phyloP scores from a whole-genome alignment of 1,140 invertebrate species.

The Atta cephalotes region DNA sequence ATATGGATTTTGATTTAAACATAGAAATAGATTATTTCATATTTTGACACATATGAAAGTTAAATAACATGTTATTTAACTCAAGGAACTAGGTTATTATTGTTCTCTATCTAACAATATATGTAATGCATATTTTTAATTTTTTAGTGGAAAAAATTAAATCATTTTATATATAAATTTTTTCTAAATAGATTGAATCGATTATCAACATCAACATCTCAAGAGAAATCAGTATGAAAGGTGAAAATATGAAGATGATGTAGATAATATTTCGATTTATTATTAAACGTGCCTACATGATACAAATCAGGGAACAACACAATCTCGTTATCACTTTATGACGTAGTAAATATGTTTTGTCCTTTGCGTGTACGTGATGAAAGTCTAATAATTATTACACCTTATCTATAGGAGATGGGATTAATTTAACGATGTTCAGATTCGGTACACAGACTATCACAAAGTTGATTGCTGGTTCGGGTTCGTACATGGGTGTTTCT shows the following conservation, averaged over 20 bases:
- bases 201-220: background rate
- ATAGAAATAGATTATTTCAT: too few relatives aligned
- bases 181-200: background rate
- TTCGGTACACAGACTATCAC: constrained; percentile 82
- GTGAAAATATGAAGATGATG: constrained; percentile 39
- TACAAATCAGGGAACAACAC: constrained; percentile 84
- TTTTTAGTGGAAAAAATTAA: background rate
- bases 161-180: background rate
- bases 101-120: background rate
- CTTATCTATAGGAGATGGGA: constrained; percentile 68
- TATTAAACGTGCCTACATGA: constrained; percentile 85
- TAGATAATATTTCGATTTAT: constrained; percentile 84
- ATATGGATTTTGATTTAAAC: too few relatives aligned
- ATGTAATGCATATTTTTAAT: background rate
- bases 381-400: constrained; percentile 72
- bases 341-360: constrained; percentile 80
- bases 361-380: constrained; percentile 67
- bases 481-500: constrained; percentile 81
- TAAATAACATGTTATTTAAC: too few relatives aligned
- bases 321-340: constrained; percentile 81
- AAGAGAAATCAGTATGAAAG: background rate
- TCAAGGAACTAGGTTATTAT: too few relatives aligned
- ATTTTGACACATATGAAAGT: too few relatives aligned
- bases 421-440: constrained; percentile 75
- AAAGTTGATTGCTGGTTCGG: constrained; percentile 83